Base-by-base conservation (phyloP, 2,113 vertebrate species). In the Ophiodon elongatus region DNA sequence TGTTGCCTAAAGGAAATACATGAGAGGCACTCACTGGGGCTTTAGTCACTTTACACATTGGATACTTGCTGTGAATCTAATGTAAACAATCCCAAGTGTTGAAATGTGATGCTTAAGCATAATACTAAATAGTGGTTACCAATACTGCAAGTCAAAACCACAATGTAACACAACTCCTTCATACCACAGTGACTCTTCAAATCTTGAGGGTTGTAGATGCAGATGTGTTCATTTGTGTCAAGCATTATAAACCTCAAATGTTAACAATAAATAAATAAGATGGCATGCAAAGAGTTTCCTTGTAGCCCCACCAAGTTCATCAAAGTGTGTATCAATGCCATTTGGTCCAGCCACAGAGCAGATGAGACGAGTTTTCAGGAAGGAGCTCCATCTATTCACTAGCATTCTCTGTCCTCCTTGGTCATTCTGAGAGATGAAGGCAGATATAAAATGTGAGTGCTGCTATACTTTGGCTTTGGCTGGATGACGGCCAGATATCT, bases 321-420 rank as follows among this genome's bases (percentile, higher is more conserved):
- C 98, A 94, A 99, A 99, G 91, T 99, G 94, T 0, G 98, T 99
- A 85, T 98, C 97, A 45, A 99, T 99, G 87, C 98, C 97, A 0
- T 98, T 97, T 65, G 89, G 91, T 52, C 98, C 98, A 0, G 97
- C 96, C 70, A 99, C 98, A 17, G 98, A 99, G 90, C 98, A 99
- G 86, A 98, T 94, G 9, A 99, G 94, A 14, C 97, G 97, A 0
- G 97, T 95, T 94, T 99, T 99, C 31, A 97, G 95, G 90, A 99
- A 98, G 14, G 97, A 98, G 76, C 96, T 97, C 98, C 98, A 99
- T 86, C 97, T 98, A 71, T 99, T 98, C 88, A 99, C 97, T 0
- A 99, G 94, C 95, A 98, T 96, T 73, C 98, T 93, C 83, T 97
- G 98, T 63, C 98, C 98, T 84, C 98, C 98, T 83, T 96, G 93